Evolutionary conservation across 2,113 vertebrate genomes (phyloP), one percentile per base, ranked within the genome.

Genomic region (Epinephelus moara): DNA sequence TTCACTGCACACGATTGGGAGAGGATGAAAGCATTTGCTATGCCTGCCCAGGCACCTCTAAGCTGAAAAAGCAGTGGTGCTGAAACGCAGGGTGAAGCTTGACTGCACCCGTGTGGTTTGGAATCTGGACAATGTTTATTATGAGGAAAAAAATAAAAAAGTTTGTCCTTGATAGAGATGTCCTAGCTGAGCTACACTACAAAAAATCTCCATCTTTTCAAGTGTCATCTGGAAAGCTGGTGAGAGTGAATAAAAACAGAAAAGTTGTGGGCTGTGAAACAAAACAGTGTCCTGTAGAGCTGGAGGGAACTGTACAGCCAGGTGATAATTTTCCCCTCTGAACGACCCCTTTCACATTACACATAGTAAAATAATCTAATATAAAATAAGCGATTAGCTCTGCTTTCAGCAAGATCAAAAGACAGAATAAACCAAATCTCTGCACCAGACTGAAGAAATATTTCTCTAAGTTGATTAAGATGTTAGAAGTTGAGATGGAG

Each of bases 1-100:
- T 88, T 87, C 68, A 66, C 80, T 88, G 90, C 84, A 88, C 78
- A 83, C 66, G 52, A 82, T 82, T 84, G 72, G 74, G 69, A 91
- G 67, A 81, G 86, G 85, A 87, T 82, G 73, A 87, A 87, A 84
- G 76, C 75, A 73, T 91, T 88, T 87, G 61, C 81, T 69, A 30
- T 64, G 71, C 74, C 78, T 84, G 66, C 76, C 55, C 56, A 75
- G 74, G 84, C 62, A 84, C 86, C 71, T 86, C 78, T 67, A 64
- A 81, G 73, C 87, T 72, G 80, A 81, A 89, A 81, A 87, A 62
- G 55, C 80, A 76, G 47, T 50, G 66, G 74, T 78, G 85, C 74
- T 82, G 53, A 82, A 89, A 84, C n/a, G 30, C 60, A 67, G 21
- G 45, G 30, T 37, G 14, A 79, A 74, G 70, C 75, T 50, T 61